Conservation (phyloP, 2,797 vertebrate genomes). For the Bradypodion pumilum region DNA sequence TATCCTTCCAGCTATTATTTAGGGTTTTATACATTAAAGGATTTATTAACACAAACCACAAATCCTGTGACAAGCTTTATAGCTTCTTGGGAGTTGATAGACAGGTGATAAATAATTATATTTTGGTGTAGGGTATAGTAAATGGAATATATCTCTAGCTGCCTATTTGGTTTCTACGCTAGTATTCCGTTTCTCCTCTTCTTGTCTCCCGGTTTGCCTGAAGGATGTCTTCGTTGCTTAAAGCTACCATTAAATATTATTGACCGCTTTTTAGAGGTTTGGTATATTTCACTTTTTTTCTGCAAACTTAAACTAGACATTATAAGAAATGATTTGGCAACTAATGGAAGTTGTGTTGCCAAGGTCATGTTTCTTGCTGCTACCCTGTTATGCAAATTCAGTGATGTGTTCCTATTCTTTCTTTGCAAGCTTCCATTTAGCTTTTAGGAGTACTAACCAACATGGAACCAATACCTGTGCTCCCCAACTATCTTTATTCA, state of each 20-base stretch:
- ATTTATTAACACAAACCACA: not conserved
- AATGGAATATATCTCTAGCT: not conserved
- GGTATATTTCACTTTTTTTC: not conserved
- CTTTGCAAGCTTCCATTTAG: not conserved
- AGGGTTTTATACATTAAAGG: not conserved
- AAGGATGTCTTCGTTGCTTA: not conserved
- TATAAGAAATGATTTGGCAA: not conserved
- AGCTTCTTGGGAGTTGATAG: not conserved
- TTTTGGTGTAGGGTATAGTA: not conserved
- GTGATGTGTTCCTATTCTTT: not conserved
- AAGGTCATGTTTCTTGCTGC: not conserved
- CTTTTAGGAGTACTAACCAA: not conserved
- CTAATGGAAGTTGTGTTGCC: not conserved
- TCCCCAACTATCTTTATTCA: not conserved
- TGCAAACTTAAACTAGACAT: not conserved
- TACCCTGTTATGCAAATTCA: not conserved
- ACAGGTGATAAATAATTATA: not conserved
- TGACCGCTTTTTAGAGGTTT: not conserved
- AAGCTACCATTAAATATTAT: not conserved
- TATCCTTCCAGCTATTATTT: not conserved
- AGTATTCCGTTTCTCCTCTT: not conserved
- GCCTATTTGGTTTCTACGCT: not conserved
- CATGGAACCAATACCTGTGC: not conserved
- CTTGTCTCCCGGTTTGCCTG: not conserved
- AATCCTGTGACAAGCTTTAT: not conserved